A percentile compares a stretch with the other conserved stretches of the same genome.
phyloP scores from a whole-genome alignment of 2,888 invertebrate species.

The Hartigia nigra region DNA sequence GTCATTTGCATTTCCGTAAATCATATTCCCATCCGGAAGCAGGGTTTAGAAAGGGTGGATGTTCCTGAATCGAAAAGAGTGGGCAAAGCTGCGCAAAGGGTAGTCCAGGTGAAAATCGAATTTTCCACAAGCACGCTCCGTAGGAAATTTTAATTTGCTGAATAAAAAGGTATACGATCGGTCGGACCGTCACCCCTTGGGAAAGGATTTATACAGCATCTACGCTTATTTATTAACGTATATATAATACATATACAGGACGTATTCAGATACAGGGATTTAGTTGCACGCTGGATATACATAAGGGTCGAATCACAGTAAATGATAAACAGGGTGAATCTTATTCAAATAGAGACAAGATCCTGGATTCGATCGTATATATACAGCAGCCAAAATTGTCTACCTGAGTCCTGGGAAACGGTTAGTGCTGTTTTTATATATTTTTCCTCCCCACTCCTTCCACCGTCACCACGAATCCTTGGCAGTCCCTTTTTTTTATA shows the following conservation, averaged over 20 bases:
- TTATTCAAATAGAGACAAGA: constrained; percentile 64
- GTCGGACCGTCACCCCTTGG: constrained; percentile 49
- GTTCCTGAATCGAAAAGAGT: constrained; percentile 5
- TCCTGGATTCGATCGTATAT: constrained; percentile 48
- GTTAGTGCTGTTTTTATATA: constrained; percentile 29
- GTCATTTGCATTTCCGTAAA: background rate
- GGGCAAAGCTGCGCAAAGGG: background rate
- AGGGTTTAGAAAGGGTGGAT: background rate
- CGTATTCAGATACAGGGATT: constrained; percentile 11
- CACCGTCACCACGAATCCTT: background rate
- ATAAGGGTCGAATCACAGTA: constrained; percentile 48
- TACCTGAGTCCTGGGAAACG: constrained; percentile 52
- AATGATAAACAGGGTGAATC: constrained; percentile 64
- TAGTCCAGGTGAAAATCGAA: constrained; percentile 57
- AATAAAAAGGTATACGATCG: constrained; percentile 26
- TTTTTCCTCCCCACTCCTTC: constrained; percentile 26
- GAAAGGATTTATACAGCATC: constrained; percentile 50
- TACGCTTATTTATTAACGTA: constrained; percentile 31
- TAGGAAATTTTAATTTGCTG: constrained; percentile 60
- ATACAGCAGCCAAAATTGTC: constrained; percentile 6
- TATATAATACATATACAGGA: constrained; percentile 22
- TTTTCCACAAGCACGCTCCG: constrained; percentile 51
- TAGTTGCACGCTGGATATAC: background rate
- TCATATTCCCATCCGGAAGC: background rate
- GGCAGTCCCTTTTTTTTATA: background rate